These are phyloP conservation scores for Aspiorhynchus laticeps DNA, from an alignment of 2,113 vertebrate species.

Conservation along the genomic window DNA sequence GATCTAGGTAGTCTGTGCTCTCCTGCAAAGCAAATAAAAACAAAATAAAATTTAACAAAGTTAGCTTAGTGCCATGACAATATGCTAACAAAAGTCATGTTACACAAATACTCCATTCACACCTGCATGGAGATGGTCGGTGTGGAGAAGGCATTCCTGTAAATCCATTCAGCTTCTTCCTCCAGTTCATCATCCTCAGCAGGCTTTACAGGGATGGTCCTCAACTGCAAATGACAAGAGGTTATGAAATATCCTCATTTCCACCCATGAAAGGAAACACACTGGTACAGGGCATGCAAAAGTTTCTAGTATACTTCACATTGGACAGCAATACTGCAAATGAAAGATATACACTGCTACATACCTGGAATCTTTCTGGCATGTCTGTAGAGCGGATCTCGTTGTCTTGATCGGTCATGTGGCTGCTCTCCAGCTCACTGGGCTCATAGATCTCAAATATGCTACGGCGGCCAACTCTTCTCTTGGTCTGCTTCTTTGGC, in stretches of 20 bases:
- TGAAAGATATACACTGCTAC: conserved; percentile 7
- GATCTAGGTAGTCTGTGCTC: conserved; percentile 91
- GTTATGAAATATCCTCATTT: neutral
- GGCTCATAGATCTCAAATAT: conserved; percentile 99
- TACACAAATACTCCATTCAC: conserved; percentile 8
- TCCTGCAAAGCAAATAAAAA: conserved; percentile 76
- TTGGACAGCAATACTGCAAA: neutral
- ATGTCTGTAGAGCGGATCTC: conserved; percentile 97
- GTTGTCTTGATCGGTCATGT: conserved; percentile 97
- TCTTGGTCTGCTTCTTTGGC: conserved; percentile 95
- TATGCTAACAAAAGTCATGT: neutral
- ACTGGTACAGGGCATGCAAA: neutral
- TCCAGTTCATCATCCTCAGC: conserved; percentile 97
- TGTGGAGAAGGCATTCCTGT: conserved; percentile 94
- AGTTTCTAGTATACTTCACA: too few species aligned
- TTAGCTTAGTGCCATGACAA: neutral
- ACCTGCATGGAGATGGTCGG: conserved; percentile 98
- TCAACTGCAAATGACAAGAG: conserved; percentile 74
- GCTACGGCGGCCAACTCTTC: conserved; percentile 91
- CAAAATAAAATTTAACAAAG: neutral
- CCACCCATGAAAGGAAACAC: neutral
- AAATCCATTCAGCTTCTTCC: conserved; percentile 99
- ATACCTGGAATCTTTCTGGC: conserved; percentile 97
- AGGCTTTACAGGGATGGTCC: conserved; percentile 88
- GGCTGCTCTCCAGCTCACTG: conserved; percentile 96